Conservation (phyloP, 2,797 vertebrate species). For the Vireo griseus region DNA sequence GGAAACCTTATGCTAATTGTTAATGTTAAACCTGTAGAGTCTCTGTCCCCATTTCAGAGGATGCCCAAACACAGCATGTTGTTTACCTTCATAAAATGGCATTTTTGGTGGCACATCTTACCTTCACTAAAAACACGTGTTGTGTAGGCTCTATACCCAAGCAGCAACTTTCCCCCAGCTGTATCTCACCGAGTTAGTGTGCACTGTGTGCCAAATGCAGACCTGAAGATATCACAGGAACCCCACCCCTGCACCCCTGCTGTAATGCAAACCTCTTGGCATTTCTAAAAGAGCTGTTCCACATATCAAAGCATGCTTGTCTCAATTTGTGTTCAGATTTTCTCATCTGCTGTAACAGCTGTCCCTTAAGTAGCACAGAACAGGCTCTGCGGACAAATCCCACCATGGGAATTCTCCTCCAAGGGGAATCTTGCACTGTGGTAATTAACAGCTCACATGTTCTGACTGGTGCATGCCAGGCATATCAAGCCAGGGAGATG, state of each 20-base stretch:
- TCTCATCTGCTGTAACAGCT: conserved; percentile 57
- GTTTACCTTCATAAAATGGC: background rate
- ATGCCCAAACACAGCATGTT: background rate
- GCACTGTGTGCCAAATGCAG: background rate
- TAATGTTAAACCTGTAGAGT: background rate
- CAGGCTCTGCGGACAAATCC: background rate
- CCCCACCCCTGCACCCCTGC: background rate
- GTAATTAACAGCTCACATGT: conserved; percentile 39
- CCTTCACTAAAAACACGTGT: background rate
- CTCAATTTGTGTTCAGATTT: conserved; percentile 30
- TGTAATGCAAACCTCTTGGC: conserved; percentile 13
- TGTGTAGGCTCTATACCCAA: background rate
- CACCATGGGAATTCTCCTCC: conserved; percentile 41
- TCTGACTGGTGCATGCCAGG: background rate
- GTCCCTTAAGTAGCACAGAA: conserved; percentile 12
- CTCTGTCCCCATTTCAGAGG: background rate
- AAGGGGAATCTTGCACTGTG: background rate
- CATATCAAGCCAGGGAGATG: background rate
- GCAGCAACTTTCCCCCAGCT: background rate
- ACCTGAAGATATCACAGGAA: background rate
- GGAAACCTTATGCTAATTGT: background rate
- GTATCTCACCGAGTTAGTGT: background rate
- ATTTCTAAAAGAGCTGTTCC: conserved; percentile 25
- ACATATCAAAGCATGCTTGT: conserved; percentile 16
- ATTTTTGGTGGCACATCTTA: background rate